Evolutionary conservation across 2,113 vertebrate genomes (phyloP).

Genomic region (Notothenia coriiceps): DNA sequence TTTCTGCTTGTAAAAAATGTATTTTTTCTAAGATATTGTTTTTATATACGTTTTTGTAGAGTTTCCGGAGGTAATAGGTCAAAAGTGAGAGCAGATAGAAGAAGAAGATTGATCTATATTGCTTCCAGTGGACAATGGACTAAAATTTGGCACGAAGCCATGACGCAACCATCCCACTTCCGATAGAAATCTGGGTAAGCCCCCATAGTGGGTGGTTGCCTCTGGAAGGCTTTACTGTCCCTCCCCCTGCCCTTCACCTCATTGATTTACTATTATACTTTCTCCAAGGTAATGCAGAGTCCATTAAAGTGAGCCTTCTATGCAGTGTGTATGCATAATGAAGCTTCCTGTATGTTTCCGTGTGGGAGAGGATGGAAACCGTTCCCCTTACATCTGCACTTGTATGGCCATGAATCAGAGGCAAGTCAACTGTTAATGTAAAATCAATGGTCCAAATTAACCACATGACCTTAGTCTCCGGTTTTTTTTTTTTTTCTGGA

Average conservation of each 20-base stretch:
- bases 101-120: too few species aligned
- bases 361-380: constrained; percentile 47
- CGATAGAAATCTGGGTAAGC: constrained; percentile 44
- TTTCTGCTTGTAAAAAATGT: too few species aligned
- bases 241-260: constrained; percentile 80
- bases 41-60: background rate
- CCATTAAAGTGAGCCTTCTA: constrained; percentile 80
- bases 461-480: constrained; percentile 66
- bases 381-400: constrained; percentile 25
- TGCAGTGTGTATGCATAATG: constrained; percentile 78
- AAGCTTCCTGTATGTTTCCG: constrained; percentile 51
- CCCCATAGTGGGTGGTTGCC: constrained; percentile 44
- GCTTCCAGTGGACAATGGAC: background rate
- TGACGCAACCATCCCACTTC: background rate
- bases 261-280: constrained; percentile 85
- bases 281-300: constrained; percentile 82
- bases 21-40: too few species aligned
- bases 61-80: background rate
- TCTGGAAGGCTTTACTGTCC: constrained; percentile 57
- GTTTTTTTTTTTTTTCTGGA: constrained; percentile 48
- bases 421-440: constrained; percentile 79
- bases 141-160: background rate
- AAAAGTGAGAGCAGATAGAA: too few species aligned
- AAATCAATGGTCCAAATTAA: constrained; percentile 86
- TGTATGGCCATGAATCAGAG: constrained; percentile 73